Conservation (phyloP, 2,888 invertebrate species). For the Polietes domitor region DNA sequence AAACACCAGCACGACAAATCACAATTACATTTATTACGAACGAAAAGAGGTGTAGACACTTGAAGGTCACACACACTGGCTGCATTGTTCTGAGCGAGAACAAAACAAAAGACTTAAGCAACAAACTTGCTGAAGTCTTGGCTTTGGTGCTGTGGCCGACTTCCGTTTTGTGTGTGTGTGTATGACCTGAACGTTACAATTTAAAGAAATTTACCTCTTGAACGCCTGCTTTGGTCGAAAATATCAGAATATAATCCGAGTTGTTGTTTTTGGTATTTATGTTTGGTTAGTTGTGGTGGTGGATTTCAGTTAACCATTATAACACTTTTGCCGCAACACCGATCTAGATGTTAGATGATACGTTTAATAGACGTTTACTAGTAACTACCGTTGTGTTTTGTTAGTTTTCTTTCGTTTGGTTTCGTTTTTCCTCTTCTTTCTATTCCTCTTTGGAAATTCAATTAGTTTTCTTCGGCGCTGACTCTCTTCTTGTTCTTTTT, state of each 20-base stretch:
- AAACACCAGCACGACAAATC: too few species aligned
- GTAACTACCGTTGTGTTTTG: conserved; percentile 48
- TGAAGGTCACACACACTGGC: conserved; percentile 37
- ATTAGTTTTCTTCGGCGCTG: conserved; percentile 39
- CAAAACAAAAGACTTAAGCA: conserved; percentile 71
- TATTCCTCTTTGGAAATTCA: conserved; percentile 34
- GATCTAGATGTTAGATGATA: not conserved
- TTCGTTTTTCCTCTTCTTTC: conserved; percentile 1
- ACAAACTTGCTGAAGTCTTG: conserved; percentile 68
- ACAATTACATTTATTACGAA: conserved; percentile 14
- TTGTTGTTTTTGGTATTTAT: conserved; percentile 38
- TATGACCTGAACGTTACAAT: not conserved
- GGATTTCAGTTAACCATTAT: conserved; percentile 39
- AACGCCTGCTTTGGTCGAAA: too few species aligned
- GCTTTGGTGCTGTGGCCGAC: not conserved
- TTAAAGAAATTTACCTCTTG: conserved; percentile 6
- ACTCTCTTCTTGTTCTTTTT: conserved; percentile 33
- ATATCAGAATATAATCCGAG: conserved; percentile 17
- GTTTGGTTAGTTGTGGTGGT: not conserved
- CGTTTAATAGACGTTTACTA: conserved; percentile 3
- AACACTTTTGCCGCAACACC: conserved; percentile 7
- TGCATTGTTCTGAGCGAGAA: not conserved
- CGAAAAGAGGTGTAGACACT: conserved; percentile 18
- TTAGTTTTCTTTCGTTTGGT: conserved; percentile 19
- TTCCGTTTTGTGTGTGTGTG: too few species aligned